Percentiles rank a stretch among this genome's conserved stretches.
phyloP scores from a whole-genome alignment of 2,888 invertebrate species.

The Xanthia togata region DNA sequence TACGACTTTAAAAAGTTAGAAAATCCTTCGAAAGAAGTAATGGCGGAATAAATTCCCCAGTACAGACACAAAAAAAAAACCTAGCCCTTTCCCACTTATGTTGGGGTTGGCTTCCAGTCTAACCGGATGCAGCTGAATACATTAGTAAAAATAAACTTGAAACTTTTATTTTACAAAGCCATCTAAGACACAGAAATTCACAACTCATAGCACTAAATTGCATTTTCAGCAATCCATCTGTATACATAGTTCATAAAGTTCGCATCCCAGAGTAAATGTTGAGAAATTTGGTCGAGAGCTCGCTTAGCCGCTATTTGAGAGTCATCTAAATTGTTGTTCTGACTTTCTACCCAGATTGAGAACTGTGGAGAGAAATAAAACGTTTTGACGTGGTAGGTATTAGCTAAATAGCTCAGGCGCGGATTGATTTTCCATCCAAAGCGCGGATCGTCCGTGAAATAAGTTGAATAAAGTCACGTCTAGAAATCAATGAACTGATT shows the following conservation, averaged over 20 bases:
- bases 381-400: background rate
- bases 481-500: background rate
- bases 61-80: background rate
- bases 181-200: slow-evolving; percentile 68
- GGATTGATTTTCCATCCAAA: too few species aligned
- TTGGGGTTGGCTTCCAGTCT: too few species aligned
- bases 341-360: slow-evolving; percentile 72
- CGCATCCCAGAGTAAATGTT: slow-evolving; percentile 74
- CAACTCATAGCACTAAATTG: slow-evolving; percentile 71
- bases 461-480: background rate
- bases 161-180: slow-evolving; percentile 72
- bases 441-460: background rate
- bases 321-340: slow-evolving; percentile 74
- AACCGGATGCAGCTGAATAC: too few species aligned
- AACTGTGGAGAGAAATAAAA: slow-evolving; percentile 74
- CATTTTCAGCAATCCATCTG: slow-evolving; percentile 84
- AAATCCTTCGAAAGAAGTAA: background rate
- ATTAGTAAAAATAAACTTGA: too few species aligned
- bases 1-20: background rate
- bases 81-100: too few species aligned
- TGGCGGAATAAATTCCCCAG: background rate
- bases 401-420: background rate
- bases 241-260: slow-evolving; percentile 73
- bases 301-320: slow-evolving; percentile 70
- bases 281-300: slow-evolving; percentile 62